Evolutionary conservation across 2,113 vertebrate genomes (phyloP).

Genomic region (Malurus melanocephalus): DNA sequence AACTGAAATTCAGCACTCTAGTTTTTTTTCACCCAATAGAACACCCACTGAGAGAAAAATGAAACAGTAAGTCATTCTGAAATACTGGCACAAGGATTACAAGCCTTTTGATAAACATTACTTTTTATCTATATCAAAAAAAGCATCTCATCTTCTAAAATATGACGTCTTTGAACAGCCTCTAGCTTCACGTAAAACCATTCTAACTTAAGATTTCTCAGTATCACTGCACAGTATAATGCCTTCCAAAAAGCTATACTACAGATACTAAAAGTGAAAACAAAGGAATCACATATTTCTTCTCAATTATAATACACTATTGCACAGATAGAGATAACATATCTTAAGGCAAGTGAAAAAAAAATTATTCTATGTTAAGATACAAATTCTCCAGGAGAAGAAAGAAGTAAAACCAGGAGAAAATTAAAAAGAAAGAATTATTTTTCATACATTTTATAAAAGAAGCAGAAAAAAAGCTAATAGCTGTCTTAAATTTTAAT

Average conservation of each 20-base stretch:
- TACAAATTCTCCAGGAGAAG: not conserved
- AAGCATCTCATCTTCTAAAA: slow-evolving; percentile 26
- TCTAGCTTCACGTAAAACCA: not conserved
- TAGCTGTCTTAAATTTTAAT: slow-evolving; percentile 52
- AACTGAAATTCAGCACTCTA: not conserved
- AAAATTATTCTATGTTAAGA: slow-evolving; percentile 4
- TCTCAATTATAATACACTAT: slow-evolving; percentile 1
- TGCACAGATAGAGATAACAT: slow-evolving; percentile 22
- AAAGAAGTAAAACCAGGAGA: not conserved
- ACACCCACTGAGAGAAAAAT: not conserved
- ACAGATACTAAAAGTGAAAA: slow-evolving; percentile 45
- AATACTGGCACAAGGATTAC: not conserved
- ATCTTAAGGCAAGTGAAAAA: slow-evolving; percentile 28
- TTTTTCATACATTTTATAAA: slow-evolving; percentile 41
- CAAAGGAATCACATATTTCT: slow-evolving; percentile 37
- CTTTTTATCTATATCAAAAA: slow-evolving; percentile 4
- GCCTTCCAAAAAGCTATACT: slow-evolving; percentile 20
- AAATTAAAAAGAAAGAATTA: not conserved
- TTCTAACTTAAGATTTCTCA: slow-evolving; percentile 29
- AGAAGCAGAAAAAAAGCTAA: slow-evolving; percentile 7
- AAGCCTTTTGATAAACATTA: not conserved
- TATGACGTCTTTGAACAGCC: slow-evolving; percentile 13
- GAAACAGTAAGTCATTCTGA: not conserved
- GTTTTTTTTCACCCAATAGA: not conserved
- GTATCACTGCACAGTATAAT: slow-evolving; percentile 22